Evolutionary conservation across 2,888 invertebrate genomes (phyloP).

Genomic region (Pollenia angustigena): DNA sequence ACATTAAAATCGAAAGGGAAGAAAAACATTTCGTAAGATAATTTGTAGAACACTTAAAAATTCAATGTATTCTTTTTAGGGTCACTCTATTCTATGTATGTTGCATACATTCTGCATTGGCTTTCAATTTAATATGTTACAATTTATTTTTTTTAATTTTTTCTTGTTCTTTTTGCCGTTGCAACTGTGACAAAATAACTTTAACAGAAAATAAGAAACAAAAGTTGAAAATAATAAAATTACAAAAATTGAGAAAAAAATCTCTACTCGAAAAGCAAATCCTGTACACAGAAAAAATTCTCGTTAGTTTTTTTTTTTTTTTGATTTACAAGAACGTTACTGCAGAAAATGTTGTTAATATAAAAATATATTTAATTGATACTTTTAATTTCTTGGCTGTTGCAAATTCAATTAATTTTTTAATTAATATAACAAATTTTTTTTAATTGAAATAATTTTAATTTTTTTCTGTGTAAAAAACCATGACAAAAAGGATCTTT

Average conservation of each 20-base stretch:
- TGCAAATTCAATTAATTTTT: too few relatives aligned
- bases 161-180: not conserved
- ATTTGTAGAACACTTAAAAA: too few relatives aligned
- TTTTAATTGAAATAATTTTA: too few relatives aligned
- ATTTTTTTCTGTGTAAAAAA: not conserved
- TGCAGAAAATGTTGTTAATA: too few relatives aligned
- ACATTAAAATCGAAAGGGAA: too few relatives aligned
- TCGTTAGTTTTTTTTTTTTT: too few relatives aligned
- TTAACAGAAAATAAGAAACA: conserved; percentile 2
- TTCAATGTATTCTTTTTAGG: too few relatives aligned
- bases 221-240: conserved; percentile 5
- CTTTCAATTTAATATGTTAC: conserved; percentile 9
- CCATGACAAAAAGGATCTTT: not conserved
- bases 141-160: conserved; percentile 48
- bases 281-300: not conserved
- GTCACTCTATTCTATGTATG: not conserved
- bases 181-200: conserved; percentile 69
- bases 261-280: not conserved
- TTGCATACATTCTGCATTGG: not conserved
- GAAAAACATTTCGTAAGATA: too few relatives aligned
- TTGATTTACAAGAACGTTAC: too few relatives aligned
- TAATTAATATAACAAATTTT: too few relatives aligned
- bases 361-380: too few relatives aligned
- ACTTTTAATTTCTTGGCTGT: too few relatives aligned
- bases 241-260: not conserved